phyloP scores from a whole-genome alignment of 1,140 invertebrate genomes.

The Orchestia grillus region DNA sequence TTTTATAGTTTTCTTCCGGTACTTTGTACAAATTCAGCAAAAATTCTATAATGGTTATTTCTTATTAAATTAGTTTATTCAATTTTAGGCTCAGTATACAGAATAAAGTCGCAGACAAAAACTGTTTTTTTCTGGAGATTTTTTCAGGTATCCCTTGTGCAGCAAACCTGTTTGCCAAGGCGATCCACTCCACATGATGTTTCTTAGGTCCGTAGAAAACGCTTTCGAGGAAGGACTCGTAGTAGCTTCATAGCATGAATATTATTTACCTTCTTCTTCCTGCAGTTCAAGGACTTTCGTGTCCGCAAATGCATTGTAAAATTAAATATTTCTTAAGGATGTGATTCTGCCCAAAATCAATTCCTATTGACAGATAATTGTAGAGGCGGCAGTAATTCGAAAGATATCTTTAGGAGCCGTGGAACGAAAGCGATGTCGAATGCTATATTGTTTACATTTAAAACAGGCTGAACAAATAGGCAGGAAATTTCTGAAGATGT shows the following conservation, averaged over 20 bases:
- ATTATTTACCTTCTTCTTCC: not conserved
- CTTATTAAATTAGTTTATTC: not conserved
- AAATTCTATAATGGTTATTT: not conserved
- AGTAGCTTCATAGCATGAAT: not conserved
- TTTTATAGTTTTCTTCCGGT: not conserved
- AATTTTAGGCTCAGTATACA: not conserved
- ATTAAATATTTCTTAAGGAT: no score
- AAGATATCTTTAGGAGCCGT: no score
- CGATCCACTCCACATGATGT: not conserved
- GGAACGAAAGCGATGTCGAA: no score
- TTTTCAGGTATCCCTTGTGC: not conserved
- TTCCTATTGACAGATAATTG: no score
- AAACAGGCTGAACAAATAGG: no score
- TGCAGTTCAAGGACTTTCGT: not conserved
- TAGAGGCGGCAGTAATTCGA: no score
- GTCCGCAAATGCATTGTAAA: no score
- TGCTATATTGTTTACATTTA: no score
- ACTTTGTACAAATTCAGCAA: not conserved
- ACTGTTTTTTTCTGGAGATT: not conserved
- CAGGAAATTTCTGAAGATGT: no score
- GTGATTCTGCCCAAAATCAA: no score
- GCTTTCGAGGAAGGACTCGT: not conserved
- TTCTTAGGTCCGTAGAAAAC: not conserved
- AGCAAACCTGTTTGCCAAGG: not conserved
- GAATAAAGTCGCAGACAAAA: not conserved